phyloP scores from a whole-genome alignment of 2,888 invertebrate species.

The Bombylius major region DNA sequence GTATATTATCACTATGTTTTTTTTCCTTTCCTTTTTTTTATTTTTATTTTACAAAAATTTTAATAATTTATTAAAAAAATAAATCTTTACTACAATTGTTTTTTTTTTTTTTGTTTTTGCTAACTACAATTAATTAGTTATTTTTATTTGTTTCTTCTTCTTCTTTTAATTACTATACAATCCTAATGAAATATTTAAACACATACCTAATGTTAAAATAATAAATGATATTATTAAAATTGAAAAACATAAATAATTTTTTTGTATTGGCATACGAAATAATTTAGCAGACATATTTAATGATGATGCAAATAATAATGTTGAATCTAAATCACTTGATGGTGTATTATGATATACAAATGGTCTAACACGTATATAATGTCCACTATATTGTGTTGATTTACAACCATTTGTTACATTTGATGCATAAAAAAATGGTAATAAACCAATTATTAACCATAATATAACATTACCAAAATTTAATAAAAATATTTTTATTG shows the following conservation, averaged over 20 bases:
- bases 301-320: constrained; percentile 63
- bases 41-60: too few relatives aligned
- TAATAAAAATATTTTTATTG: constrained; percentile 49
- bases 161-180: too few relatives aligned
- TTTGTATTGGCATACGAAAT: constrained; percentile 59
- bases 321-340: constrained; percentile 59
- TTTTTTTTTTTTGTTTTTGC: too few relatives aligned
- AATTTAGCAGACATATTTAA: constrained; percentile 61
- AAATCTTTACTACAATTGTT: too few relatives aligned
- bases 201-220: constrained; percentile 59
- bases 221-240: constrained; percentile 46
- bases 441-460: constrained; percentile 27
- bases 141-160: too few relatives aligned
- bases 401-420: constrained; percentile 59
- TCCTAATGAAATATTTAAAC: constrained; percentile 30
- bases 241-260: constrained; percentile 51
- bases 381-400: constrained; percentile 59
- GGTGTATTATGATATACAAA: constrained; percentile 70
- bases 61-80: too few relatives aligned
- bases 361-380: constrained; percentile 63
- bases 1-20: too few relatives aligned
- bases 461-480: constrained; percentile 46
- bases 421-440: constrained; percentile 50
- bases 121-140: too few relatives aligned
- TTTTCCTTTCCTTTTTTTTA: too few relatives aligned